Base-by-base conservation (phyloP, 2,113 vertebrate species). In the Ibidorhyncha struthersii region DNA sequence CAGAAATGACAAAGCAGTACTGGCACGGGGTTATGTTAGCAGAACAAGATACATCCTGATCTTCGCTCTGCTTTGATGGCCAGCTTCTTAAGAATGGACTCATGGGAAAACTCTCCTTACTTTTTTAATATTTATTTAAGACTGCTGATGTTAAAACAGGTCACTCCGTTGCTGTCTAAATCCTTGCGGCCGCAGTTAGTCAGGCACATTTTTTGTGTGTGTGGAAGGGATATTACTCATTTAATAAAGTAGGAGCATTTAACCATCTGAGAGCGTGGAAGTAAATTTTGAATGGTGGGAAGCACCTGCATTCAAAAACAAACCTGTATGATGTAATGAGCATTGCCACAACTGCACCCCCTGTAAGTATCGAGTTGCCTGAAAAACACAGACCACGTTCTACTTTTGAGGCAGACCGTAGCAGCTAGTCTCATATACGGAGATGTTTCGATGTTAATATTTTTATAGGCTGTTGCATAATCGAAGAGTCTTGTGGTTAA, bases 201-300 rank as follows among this genome's bases (percentile, higher is more conserved):
- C 83, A 91, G 84, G 73, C 85, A 14, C 3, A 1, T 49, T 36
- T 50, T 50, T 0, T 12, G 3, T 20, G 16, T 53, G 45, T 8
- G 50, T 41, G 36, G 27, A 93, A 29, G 94, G 91, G 86, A 78
- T 81, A 4, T 96, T 95, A 59, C 89, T 93, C 92, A 91, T 8
- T 27, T 56, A 25, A 36, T 15, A 1, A 20, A 86, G 69, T 7
- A 36, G 96, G 30, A 92, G 16, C 22, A 0, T 36, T 71, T 61
- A 30, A 72, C 14, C 67, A 23, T 36, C 34, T 53, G 69, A 41
- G 85, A 92, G 73, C 62, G 0, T 47, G 92, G 58, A 76, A 89
- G 26, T 41, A 27, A 8, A 25, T 34, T 86, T 50, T 9, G 69
- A 89, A 47, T 49, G 81, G 66, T 76, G 94, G 96, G 90, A 95